A percentile compares a stretch with the other conserved stretches of the same genome.
phyloP scores from a whole-genome alignment of 2,797 vertebrate genomes.

The Columba guinea region DNA sequence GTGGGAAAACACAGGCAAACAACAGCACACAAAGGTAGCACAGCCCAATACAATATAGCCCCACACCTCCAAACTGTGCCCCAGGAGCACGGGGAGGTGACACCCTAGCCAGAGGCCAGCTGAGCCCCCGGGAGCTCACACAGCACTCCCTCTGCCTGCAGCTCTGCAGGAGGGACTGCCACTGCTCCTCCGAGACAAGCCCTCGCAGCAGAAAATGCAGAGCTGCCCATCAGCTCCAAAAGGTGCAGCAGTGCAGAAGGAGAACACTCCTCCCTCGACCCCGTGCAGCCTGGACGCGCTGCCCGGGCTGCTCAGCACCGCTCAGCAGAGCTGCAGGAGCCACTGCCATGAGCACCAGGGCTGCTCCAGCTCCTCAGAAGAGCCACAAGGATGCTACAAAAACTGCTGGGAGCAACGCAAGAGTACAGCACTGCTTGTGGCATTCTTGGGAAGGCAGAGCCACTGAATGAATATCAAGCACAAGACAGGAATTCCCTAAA shows the following conservation, averaged over 20 bases:
- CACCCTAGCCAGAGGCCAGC: not conserved
- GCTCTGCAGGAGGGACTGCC: not conserved
- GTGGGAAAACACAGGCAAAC: not conserved
- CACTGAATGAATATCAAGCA: not conserved
- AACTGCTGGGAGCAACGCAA: not conserved
- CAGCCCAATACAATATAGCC: not conserved
- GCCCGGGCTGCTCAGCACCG: not conserved
- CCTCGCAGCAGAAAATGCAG: rapidly evolving
- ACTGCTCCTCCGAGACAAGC: not conserved
- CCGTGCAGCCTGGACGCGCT: not conserved
- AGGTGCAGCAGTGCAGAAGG: not conserved
- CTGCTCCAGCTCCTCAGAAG: not conserved
- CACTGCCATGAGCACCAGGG: not conserved
- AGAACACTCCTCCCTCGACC: not conserved
- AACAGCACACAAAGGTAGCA: not conserved
- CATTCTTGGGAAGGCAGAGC: not conserved
- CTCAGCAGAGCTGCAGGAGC: not conserved
- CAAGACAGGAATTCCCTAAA: not conserved
- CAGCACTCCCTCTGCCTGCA: not conserved
- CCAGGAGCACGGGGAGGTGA: not conserved
- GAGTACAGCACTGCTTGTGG: not conserved
- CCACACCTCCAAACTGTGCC: not conserved
- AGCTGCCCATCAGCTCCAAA: not conserved
- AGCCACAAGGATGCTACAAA: not conserved
- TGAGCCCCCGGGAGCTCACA: not conserved